Evolutionary conservation across 2,113 vertebrate genomes (phyloP).

Genomic region (Bos javanicus): DNA sequence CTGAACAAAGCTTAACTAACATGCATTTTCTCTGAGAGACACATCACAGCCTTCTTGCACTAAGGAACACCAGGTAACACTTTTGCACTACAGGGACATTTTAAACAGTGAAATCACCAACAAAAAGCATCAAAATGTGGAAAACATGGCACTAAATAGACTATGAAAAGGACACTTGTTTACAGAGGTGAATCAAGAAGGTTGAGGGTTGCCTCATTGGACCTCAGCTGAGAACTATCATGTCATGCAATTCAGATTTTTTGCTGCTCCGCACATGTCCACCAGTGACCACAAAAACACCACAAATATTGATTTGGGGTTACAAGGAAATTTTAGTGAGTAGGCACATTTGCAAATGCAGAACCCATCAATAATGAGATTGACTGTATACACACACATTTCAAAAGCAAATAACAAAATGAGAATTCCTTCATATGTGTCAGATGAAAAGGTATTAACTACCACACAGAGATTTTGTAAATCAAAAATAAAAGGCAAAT

Average conservation of each 20-base stretch:
- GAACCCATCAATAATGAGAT: neutral
- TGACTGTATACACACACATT: neutral
- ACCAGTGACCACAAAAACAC: neutral
- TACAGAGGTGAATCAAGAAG: neutral
- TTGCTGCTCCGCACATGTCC: neutral
- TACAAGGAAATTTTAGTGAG: neutral
- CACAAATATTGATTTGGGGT: neutral
- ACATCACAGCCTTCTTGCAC: neutral
- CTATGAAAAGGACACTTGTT: neutral
- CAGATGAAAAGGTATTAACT: constrained; percentile 5
- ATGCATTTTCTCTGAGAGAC: neutral
- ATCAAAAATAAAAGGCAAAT: constrained; percentile 17
- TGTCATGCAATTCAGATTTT: neutral
- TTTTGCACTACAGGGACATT: neutral
- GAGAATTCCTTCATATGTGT: neutral
- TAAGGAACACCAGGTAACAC: neutral
- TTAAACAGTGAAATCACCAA: neutral
- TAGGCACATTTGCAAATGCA: neutral
- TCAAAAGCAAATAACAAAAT: constrained; percentile 7
- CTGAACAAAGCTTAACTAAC: neutral
- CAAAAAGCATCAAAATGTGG: neutral
- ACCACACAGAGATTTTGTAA: neutral
- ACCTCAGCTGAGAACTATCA: neutral
- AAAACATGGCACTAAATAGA: neutral
- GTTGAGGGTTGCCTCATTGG: neutral